Base-by-base conservation (phyloP, 2,797 vertebrate species). In the Schizopygopsis malacanthus region DNA sequence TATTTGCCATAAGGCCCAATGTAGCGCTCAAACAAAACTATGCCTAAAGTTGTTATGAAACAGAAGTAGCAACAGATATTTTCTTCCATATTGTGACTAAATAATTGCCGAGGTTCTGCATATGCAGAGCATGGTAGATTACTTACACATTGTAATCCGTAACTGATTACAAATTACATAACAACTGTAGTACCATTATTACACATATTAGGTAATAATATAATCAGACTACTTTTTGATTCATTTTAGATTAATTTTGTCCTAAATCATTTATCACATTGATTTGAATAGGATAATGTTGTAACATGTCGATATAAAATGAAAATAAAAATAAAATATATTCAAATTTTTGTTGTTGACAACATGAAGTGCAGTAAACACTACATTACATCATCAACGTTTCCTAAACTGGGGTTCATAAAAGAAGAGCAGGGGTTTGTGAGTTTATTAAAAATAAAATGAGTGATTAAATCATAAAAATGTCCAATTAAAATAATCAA, bases 1-100 rank as follows among this genome's bases (percentile, higher is more conserved):
- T 78, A 54, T 84, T 84, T 82, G 39, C 22, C 18, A 59, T 45
- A n/a, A 56, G 52, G 15, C 73, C 52, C 69, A 72, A 37, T 20
- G 20, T 75, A 63, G 81, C 9, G 18, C 37, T 43, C 15, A 47
- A 22, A 73, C 52, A 73, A 82, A 73, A 25, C 15, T 56, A 39
- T 37, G 8, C 59, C 12, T 69, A 37, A 39, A 77, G 10, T 33
- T 33, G 18, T 18, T 4, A 56, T 56, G 75, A 56, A 37, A 22
- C 33, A 6, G 12, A 81, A 20, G 12, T 20, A 45, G 22, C 22
- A n/a, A 65, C 28, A 33, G 13, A 67, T 33, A 2, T 67, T 67
- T 45, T 25, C 2, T 43, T 72, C 5, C 0, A 3, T 72, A 45
- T 16, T 72, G 22, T 37, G 28, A 33, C 28, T 9, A 37, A 67